phyloP scores from a whole-genome alignment of 2,113 vertebrate genomes.

The Eira barbara region DNA sequence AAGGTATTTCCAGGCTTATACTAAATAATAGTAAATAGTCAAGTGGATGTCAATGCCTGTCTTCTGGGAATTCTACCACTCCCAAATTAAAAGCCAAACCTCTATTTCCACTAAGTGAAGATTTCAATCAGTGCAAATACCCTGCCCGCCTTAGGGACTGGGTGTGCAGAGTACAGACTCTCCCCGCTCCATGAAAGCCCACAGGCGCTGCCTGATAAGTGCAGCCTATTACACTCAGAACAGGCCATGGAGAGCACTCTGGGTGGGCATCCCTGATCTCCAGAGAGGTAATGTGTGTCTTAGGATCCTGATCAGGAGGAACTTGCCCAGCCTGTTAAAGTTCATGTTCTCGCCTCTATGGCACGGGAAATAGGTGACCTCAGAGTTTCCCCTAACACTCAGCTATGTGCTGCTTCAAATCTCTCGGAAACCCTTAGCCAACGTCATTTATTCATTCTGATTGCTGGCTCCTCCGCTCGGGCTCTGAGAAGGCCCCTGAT shows the following conservation, averaged over 20 bases:
- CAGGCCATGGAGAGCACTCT: neutral
- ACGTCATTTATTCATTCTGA: slow-evolving; percentile 18
- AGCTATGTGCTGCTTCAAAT: neutral
- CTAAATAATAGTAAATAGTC: neutral
- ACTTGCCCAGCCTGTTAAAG: neutral
- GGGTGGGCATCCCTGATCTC: neutral
- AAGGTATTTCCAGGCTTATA: neutral
- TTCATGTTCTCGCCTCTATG: neutral
- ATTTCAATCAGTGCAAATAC: neutral
- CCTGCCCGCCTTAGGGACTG: neutral
- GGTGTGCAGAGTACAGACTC: fast-evolving
- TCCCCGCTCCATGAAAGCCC: neutral
- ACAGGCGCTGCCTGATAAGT: neutral
- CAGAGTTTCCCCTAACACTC: neutral
- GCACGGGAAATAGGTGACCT: neutral
- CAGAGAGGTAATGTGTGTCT: neutral
- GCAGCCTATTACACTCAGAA: neutral
- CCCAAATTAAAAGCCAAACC: neutral
- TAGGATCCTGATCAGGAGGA: neutral
- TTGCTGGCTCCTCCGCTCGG: neutral
- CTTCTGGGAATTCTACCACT: neutral
- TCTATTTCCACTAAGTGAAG: neutral
- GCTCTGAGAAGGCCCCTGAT: neutral
- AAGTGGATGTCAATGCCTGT: neutral
- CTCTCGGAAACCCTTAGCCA: slow-evolving; percentile 1